A percentile compares a stretch with the other conserved stretches of the same genome.
These are phyloP conservation scores for Thera obeliscata DNA, from an alignment of 2,888 invertebrate species.

Conservation along the genomic window DNA sequence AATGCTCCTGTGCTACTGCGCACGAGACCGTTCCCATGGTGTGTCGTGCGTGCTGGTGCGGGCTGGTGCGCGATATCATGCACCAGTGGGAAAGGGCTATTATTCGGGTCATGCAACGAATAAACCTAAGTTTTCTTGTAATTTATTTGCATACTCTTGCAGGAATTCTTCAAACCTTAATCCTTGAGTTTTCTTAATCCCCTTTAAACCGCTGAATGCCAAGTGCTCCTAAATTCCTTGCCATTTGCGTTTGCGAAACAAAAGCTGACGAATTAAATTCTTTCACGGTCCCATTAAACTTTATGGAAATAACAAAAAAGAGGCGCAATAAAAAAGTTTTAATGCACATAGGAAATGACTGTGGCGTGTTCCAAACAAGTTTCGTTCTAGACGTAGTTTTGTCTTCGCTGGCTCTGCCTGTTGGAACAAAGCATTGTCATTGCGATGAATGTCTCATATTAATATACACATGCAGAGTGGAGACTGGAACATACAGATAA, in stretches of 20 bases:
- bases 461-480: slow-evolving; percentile 37
- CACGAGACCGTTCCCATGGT: too few species aligned
- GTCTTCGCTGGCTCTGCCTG: slow-evolving; percentile 36
- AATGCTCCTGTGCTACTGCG: too few species aligned
- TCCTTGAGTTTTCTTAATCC: slow-evolving; percentile 29
- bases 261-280: slow-evolving; percentile 36
- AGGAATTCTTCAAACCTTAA: slow-evolving; percentile 8
- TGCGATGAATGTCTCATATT: slow-evolving; percentile 37
- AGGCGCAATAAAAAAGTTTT: slow-evolving; percentile 50
- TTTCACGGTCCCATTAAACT: slow-evolving; percentile 34
- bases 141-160: neutral
- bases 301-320: slow-evolving; percentile 36
- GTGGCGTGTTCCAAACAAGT: slow-evolving; percentile 45
- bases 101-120: too few species aligned
- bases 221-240: slow-evolving; percentile 29
- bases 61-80: too few species aligned
- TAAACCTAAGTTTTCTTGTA: too few species aligned
- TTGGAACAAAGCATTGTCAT: slow-evolving; percentile 36
- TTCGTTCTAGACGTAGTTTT: slow-evolving; percentile 40
- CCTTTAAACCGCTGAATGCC: slow-evolving; percentile 18
- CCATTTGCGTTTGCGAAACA: slow-evolving; percentile 23
- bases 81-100: too few species aligned
- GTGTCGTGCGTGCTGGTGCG: too few species aligned
- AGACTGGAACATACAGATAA: slow-evolving; percentile 36
- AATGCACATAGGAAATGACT: slow-evolving; percentile 50